Evolutionary conservation across 2,113 vertebrate genomes (phyloP).

Genomic region (Procavia capensis): DNA sequence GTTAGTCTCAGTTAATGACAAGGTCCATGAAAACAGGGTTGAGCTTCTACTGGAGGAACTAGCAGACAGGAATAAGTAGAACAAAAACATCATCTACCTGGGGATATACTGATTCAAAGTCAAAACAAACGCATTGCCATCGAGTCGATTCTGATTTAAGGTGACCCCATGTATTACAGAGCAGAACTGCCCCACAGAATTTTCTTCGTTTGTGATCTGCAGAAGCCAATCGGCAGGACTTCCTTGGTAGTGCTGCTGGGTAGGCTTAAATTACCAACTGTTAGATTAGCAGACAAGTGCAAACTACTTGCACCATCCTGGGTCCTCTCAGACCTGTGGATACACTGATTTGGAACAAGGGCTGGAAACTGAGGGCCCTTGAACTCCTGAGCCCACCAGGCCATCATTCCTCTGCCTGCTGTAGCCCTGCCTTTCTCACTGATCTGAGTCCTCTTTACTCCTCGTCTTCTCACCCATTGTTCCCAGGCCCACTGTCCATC

Average conservation of each 20-base stretch:
- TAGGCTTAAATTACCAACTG: not conserved
- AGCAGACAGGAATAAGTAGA: not conserved
- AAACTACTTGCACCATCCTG: too few relatives aligned
- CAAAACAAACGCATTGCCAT: not conserved
- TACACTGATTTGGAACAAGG: not conserved
- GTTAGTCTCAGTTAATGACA: not conserved
- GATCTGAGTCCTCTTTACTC: not conserved
- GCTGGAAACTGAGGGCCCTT: not conserved
- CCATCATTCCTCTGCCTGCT: not conserved
- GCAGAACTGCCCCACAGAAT: not conserved
- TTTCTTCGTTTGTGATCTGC: not conserved
- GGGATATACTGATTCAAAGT: not conserved
- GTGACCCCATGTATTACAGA: not conserved
- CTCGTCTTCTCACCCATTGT: not conserved
- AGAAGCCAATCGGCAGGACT: not conserved
- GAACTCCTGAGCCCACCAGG: not conserved
- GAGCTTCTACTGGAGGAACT: not conserved
- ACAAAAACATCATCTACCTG: not conserved
- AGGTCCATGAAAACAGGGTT: not conserved
- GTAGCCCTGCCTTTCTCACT: not conserved
- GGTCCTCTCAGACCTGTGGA: not conserved
- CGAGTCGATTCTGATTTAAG: too few relatives aligned
- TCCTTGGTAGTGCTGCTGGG: not conserved
- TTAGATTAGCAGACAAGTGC: not conserved
- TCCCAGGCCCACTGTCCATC: accelerated